Base-by-base conservation (phyloP, 1,140 invertebrate genomes). In the Oryctes rhinoceros region DNA sequence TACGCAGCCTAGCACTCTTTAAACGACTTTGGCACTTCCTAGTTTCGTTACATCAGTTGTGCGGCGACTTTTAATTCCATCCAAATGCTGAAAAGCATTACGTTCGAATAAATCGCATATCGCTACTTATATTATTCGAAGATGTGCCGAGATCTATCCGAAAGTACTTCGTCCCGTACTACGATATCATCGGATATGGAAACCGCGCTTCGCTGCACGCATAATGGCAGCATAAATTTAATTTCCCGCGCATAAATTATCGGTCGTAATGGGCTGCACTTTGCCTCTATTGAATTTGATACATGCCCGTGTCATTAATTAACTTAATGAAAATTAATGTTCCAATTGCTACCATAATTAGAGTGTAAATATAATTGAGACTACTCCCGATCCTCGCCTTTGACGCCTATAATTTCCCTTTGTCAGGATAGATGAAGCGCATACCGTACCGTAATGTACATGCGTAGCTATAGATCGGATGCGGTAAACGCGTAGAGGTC, bases 321-420 rank as follows among this genome's bases (percentile, higher is more conserved):
- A 67, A 67, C 65, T 67, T 67, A 67, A 67, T 67, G 65, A 67
- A 67, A 67, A 67, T 67, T 67, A 67, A 67, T 67, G 65, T 67
- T 67, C 65, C 30, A 35, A 67, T 67, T 35, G 65, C 30, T 67
- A 35, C 65, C 65, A 67, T 67, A 67, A 67, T 67, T 67, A 67
- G 4, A 24, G 49, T 53, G 49, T 53, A 53, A 53, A 53, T 53
- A 53, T 53, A 53, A 53, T 53, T 53, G 49, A 53, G 49, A 53
- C 49, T 53, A 4, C 24, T 30, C 24, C n/a, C 13, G 13, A 4
- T 15, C 49, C 49, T 18, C 49, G 49, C 49, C 13, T 18, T 4
- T 53, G 49, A 15, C n/a, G 9, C 49, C 49, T 53, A 13, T 18
- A 53, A 53, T 53, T 53, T 53, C 49, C 49, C 49, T 2, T 53